Evolutionary conservation across 1,140 invertebrate species (phyloP), one percentile per base, ranked within the genome.

Genomic region (Colletes latitarsis): DNA sequence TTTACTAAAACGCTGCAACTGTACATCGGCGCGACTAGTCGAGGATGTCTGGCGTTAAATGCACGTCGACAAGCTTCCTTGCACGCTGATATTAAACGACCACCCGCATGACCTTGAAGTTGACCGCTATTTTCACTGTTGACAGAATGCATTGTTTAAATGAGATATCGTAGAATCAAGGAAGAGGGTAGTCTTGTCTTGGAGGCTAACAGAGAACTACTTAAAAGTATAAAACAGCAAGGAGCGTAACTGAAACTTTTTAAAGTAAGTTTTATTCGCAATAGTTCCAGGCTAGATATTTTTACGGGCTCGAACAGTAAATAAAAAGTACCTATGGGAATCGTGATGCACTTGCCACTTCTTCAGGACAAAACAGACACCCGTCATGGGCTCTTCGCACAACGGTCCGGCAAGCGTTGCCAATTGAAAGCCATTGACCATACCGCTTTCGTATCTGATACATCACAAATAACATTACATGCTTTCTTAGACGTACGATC

Each of bases 1-100:
- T 97, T 98, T 14, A 98, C 98, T 88, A 98, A 95, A 81, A 99
- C 98, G 86, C 96, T 96, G 93, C 98, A 99, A 53, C 96, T 97
- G 91, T 99, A 99, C 98, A 99, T 99, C 1, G 99, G 98, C 14
- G 97, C 97, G 94, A 99, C 98, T 5, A 99, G 91, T 77, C 99
- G 94, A 90, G 98, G 98, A 6, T 97, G 96, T 90, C 98, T 97
- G 52, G 96, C 95, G 91, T 98, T 97, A 88, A 99, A 98, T 0
- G 98, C 96, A 91, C 96, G 96, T 62, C 96, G 94, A 90, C 98
- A 99, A 4, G 96, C 97, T 84, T 99, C 98, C 92, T 98, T 98
- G 30, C 97, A 96, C 19, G 96, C 95, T 21, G 98, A 98, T 94
- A 99, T 97, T 62, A 99, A 95, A 94, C 99, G 98, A 75, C 98